A percentile compares a stretch with the other conserved stretches of the same genome.
Evolutionary conservation across 2,797 vertebrate genomes (phyloP).

Genomic region (Poecile montanus): DNA sequence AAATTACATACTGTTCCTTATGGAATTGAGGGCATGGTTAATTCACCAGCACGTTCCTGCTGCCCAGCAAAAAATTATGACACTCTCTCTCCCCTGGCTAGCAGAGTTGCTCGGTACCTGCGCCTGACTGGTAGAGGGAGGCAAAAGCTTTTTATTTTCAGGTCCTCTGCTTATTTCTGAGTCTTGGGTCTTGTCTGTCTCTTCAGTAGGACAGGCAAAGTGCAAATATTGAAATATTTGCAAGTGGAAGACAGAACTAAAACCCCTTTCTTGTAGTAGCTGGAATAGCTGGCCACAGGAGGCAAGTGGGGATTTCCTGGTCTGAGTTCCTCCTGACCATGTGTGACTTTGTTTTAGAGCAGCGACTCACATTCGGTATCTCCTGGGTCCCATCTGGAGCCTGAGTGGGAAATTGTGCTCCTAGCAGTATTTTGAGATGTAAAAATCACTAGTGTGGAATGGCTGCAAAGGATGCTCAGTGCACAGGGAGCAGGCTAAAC

Average conservation of each 20-base stretch:
- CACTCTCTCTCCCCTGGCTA: background rate
- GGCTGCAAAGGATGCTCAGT: slow-evolving; percentile 27
- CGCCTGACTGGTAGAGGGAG: background rate
- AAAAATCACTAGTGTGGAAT: slow-evolving; percentile 62
- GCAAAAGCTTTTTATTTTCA: background rate
- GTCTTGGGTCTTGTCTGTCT: background rate
- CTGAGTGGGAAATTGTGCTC: slow-evolving; percentile 62
- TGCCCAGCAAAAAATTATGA: slow-evolving; percentile 18
- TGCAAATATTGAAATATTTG: background rate
- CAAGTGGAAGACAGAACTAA: background rate
- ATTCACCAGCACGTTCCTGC: background rate
- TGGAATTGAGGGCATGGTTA: slow-evolving; percentile 30
- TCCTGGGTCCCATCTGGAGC: slow-evolving; percentile 59
- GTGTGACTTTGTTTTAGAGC: slow-evolving; percentile 29
- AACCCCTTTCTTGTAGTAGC: background rate
- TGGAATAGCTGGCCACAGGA: background rate
- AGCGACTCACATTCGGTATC: background rate
- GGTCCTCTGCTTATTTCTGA: background rate
- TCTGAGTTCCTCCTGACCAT: background rate
- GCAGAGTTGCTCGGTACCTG: background rate
- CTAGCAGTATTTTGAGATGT: slow-evolving; percentile 59
- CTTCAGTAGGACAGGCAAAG: background rate
- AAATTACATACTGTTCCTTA: slow-evolving; percentile 10
- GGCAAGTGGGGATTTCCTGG: background rate
- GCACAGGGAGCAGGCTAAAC: slow-evolving; percentile 9